Conservation (phyloP, 2,888 invertebrate genomes). For the Allophyes oxyacanthae region DNA sequence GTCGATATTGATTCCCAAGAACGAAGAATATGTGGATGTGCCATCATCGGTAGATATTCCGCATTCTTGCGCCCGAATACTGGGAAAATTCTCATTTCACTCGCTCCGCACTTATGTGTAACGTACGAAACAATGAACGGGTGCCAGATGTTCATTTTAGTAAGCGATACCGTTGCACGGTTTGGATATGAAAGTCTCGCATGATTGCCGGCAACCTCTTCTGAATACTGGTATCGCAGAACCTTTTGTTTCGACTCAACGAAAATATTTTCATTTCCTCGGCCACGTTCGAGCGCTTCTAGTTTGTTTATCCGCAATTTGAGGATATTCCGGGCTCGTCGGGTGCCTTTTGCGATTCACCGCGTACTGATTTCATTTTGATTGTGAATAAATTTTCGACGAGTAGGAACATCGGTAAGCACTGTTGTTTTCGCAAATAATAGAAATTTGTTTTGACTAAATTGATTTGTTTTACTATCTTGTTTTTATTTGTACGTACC, state of each 20-base stretch:
- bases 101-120: conserved; percentile 64
- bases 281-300: conserved; percentile 60
- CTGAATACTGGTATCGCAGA: conserved; percentile 57
- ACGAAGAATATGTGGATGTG: conserved; percentile 28
- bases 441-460: conserved; percentile 42
- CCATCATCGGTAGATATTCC: conserved; percentile 36
- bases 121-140: conserved; percentile 73
- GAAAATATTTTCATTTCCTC: conserved; percentile 76
- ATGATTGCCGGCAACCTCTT: conserved; percentile 73
- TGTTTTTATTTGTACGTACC: conserved; percentile 28
- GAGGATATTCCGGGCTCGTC: conserved; percentile 64
- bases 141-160: conserved; percentile 76
- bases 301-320: conserved; percentile 76
- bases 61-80: conserved; percentile 47
- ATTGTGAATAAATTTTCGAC: conserved; percentile 69
- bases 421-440: conserved; percentile 60
- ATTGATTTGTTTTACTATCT: conserved; percentile 31
- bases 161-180: conserved; percentile 70
- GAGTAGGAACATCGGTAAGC: conserved; percentile 53
- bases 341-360: conserved; percentile 64
- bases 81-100: conserved; percentile 63
- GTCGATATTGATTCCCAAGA: conserved; percentile 31
- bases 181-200: conserved; percentile 65
- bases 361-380: conserved; percentile 70
- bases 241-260: conserved; percentile 71